Evolutionary conservation across 1,140 invertebrate genomes (phyloP).

Genomic region (Heliconius hermathena): DNA sequence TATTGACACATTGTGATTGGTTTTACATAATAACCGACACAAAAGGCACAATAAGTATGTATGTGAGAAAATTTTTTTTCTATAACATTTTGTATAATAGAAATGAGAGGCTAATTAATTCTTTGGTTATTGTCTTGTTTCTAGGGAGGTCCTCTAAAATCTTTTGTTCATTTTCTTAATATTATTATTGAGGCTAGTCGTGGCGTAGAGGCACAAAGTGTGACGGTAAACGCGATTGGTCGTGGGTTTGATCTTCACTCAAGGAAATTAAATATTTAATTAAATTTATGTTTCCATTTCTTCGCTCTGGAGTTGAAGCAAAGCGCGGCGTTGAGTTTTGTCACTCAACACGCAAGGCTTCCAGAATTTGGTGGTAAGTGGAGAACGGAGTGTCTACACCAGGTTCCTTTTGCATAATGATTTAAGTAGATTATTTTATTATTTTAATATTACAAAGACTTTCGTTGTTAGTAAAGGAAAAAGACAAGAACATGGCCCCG

Average conservation of each 20-base stretch:
- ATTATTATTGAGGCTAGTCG: neutral
- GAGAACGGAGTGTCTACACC: too few species aligned
- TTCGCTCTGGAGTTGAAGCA: too few species aligned
- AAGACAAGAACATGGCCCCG: neutral
- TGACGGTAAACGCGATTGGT: too few species aligned
- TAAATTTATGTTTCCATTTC: too few species aligned
- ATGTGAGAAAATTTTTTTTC: conserved; percentile 1
- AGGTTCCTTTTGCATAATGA: too few species aligned
- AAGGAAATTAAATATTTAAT: too few species aligned
- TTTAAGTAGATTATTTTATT: neutral
- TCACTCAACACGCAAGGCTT: too few species aligned
- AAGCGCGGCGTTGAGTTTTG: too few species aligned
- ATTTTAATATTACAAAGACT: neutral
- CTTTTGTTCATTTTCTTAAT: neutral
- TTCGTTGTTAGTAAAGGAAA: neutral
- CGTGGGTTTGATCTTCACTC: too few species aligned
- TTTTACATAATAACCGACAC: neutral
- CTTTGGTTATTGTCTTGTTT: neutral
- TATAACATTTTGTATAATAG: neutral
- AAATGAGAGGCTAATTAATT: neutral
- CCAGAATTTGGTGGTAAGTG: too few species aligned
- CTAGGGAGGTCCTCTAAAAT: neutral
- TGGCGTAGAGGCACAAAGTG: too few species aligned
- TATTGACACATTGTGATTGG: conserved; percentile 5
- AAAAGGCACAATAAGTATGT: neutral